Conservation (phyloP, 2,113 vertebrate genomes). For the Bufo gargarizans region DNA sequence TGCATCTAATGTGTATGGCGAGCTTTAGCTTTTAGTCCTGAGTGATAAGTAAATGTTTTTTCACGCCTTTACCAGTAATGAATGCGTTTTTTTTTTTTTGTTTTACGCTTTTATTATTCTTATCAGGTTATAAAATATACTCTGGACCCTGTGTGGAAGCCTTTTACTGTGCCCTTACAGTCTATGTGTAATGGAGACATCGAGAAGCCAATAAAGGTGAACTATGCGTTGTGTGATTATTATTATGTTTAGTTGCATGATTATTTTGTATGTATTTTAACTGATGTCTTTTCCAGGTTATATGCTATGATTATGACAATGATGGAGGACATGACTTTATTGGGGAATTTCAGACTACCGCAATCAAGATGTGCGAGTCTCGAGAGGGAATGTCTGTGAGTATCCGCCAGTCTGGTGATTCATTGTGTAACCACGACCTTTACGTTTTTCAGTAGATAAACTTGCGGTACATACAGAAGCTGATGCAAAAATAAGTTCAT, state of each 20-base stretch:
- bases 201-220: slow-evolving; percentile 91
- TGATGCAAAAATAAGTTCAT: neutral
- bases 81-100: neutral
- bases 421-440: neutral
- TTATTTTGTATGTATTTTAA: neutral
- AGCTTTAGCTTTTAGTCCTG: neutral
- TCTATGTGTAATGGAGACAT: slow-evolving; percentile 94
- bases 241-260: neutral
- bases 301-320: slow-evolving; percentile 94
- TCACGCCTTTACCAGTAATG: neutral
- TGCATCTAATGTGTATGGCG: too few species aligned
- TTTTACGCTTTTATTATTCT: neutral
- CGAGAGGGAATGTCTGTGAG: slow-evolving; percentile 84
- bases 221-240: neutral
- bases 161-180: slow-evolving; percentile 91
- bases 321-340: slow-evolving; percentile 98
- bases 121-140: slow-evolving; percentile 96
- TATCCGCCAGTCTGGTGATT: neutral
- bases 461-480: neutral
- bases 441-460: neutral
- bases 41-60: neutral
- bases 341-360: slow-evolving; percentile 90
- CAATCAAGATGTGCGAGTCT: slow-evolving; percentile 85
- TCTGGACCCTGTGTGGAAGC: slow-evolving; percentile 92
- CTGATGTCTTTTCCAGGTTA: slow-evolving; percentile 72